These are phyloP conservation scores for Oryzias curvinotus DNA, from an alignment of 2,113 vertebrate species.

Conservation along the genomic window DNA sequence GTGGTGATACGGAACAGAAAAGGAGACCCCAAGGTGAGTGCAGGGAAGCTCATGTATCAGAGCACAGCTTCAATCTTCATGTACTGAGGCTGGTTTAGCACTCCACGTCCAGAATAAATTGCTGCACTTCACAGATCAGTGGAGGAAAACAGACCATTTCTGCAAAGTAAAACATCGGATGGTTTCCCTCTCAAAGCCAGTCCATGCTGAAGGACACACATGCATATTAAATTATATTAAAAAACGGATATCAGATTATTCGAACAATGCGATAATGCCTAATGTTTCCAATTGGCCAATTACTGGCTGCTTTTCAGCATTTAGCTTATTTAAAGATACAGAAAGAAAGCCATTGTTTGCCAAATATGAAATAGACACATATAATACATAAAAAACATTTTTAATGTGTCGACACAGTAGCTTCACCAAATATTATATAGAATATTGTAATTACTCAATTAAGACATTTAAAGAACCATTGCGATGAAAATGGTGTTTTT, in stretches of 20 bases:
- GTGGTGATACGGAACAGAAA: constrained; percentile 45
- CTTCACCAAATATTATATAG: no score
- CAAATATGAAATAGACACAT: no score
- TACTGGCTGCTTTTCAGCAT: no score
- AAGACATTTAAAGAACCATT: no score
- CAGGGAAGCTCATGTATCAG: constrained; percentile 57
- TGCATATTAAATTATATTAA: not conserved
- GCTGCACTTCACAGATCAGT: constrained; percentile 69
- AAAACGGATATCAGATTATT: not conserved
- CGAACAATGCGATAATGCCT: no score
- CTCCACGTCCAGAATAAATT: constrained; percentile 59
- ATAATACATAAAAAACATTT: no score
- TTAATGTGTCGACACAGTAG: no score
- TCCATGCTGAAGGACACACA: not conserved
- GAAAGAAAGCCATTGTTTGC: no score
- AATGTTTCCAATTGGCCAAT: no score
- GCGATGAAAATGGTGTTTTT: no score
- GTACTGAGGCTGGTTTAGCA: constrained; percentile 38
- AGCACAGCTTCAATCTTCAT: constrained; percentile 39
- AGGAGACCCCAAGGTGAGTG: constrained; percentile 63
- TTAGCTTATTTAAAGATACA: no score
- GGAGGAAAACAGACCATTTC: constrained; percentile 51
- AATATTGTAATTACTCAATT: no score
- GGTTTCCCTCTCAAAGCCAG: constrained; percentile 16
- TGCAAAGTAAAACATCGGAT: constrained; percentile 28